A percentile compares a stretch with the other conserved stretches of the same genome.
Evolutionary conservation across 1,140 invertebrate genomes (phyloP).

Genomic region (Megalonaias nervosa): DNA sequence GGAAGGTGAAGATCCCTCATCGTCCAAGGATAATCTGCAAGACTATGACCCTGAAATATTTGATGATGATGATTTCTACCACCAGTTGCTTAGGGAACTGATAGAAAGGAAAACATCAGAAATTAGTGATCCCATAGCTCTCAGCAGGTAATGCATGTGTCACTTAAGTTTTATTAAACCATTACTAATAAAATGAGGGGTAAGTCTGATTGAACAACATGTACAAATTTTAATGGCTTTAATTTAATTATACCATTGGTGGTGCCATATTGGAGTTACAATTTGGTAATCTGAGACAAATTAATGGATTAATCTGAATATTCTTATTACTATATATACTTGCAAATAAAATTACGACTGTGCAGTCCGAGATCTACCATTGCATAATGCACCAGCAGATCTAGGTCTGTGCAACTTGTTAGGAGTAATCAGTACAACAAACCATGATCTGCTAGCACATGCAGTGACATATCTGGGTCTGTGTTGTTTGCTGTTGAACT

Average conservation of each 20-base stretch:
- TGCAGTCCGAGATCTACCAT: too few relatives aligned
- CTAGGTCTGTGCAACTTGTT: too few relatives aligned
- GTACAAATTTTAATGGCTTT: background rate
- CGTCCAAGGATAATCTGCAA: constrained; percentile 65
- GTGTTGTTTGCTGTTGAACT: too few relatives aligned
- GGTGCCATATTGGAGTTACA: background rate
- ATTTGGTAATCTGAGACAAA: background rate
- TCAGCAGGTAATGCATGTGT: constrained; percentile 76
- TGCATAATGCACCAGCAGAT: too few relatives aligned
- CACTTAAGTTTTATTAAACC: too few relatives aligned
- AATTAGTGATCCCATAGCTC: constrained; percentile 80
- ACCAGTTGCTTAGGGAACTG: constrained; percentile 90
- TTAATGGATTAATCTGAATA: too few relatives aligned
- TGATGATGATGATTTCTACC: constrained; percentile 98
- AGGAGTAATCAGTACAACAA: too few relatives aligned
- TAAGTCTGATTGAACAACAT: background rate
- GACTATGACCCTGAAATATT: constrained; percentile 90
- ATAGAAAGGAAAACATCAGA: constrained; percentile 92
- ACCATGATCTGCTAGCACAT: too few relatives aligned
- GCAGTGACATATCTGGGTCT: too few relatives aligned
- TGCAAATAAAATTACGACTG: too few relatives aligned
- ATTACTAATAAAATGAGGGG: too few relatives aligned
- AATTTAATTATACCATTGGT: background rate
- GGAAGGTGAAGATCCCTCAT: background rate
- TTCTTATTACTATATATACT: too few relatives aligned